Evolutionary conservation across 2,888 invertebrate species (phyloP), one percentile per base, ranked within the genome.

Genomic region (Tupiocoris notatus): DNA sequence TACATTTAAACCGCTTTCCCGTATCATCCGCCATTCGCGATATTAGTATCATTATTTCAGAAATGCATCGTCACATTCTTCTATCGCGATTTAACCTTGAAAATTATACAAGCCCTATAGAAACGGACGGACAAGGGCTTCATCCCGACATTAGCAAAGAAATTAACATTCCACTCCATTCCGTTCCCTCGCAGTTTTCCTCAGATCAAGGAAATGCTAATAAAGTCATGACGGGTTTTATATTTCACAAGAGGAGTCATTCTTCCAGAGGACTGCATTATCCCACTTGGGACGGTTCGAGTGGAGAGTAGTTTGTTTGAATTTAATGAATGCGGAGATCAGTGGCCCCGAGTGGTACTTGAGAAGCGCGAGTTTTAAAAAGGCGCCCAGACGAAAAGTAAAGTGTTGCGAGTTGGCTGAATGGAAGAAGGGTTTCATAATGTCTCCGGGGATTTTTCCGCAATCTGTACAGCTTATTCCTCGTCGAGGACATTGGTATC

Each of bases 281-380:
- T 59, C 58, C 58, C 58, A 70, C 70, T 24, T 17, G 70, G 39
- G 39, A 39, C 6, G 12, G 3, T 39, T 12, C 6, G 39, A 39
- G 39, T 39, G 39, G 59, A 17, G 70, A 59, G 70, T 59, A 70
- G 59, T 70, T 67, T 59, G 59, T 59, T 70, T 59, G 59, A 59
- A 70, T 70, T 58, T 70, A 70, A 70, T 70, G 70, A 70, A 70
- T 70, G 70, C 59, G 25, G 59, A 61, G 59, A 57, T 70, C 70
- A 70, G 70, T 59, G 39, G 59, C 24, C 59, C 70, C 70, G 59
- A 70, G 70, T 59, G 70, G 70, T 70, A 59, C 59, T 70, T 70
- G 59, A 22, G 59, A 70, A 54, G 39, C 39, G 39, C 39, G 39
- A 39, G 39, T 39, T 39, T 39, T 39, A 39, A 39, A 39, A 39